phyloP scores from a whole-genome alignment of 2,888 invertebrate species.

The Euplagia quadripunctaria region DNA sequence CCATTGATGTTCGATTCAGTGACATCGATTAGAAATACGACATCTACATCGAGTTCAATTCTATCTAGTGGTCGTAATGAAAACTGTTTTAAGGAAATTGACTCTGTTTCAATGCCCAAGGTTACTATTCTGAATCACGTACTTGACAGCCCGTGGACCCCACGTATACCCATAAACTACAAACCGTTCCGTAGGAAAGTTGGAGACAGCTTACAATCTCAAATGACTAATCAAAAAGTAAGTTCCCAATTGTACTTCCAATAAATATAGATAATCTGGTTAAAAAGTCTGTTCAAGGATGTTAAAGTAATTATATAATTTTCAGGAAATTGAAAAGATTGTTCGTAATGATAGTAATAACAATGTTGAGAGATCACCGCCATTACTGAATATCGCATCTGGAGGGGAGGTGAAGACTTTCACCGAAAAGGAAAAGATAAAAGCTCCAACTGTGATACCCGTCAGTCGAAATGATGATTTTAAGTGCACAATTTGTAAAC shows the following conservation, averaged over 20 bases:
- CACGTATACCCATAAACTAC: constrained; percentile 73
- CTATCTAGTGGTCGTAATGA: background rate
- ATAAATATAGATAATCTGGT: background rate
- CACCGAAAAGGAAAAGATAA: constrained; percentile 24
- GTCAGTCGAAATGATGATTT: constrained; percentile 47
- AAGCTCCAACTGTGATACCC: constrained; percentile 3
- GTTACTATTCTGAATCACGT: constrained; percentile 83
- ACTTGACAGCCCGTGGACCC: constrained; percentile 87
- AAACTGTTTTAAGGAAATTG: constrained; percentile 26
- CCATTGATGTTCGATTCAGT: constrained; percentile 37
- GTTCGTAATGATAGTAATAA: constrained; percentile 66
- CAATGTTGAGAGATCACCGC: constrained; percentile 52
- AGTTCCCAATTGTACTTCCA: constrained; percentile 12
- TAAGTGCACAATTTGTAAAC: constrained; percentile 67
- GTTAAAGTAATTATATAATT: constrained; percentile 29
- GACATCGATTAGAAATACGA: constrained; percentile 28
- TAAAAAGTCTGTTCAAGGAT: background rate
- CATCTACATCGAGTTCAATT: background rate
- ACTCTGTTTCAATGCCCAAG: constrained; percentile 36
- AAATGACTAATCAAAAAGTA: constrained; percentile 48
- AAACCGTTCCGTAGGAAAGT: constrained; percentile 71
- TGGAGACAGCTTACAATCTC: constrained; percentile 10
- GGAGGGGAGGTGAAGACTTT: constrained; percentile 22
- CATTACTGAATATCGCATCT: constrained; percentile 11
- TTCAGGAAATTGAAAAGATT: constrained; percentile 50